Evolutionary conservation across 2,888 invertebrate species (phyloP).

Genomic region (Danaus chrysippus): DNA sequence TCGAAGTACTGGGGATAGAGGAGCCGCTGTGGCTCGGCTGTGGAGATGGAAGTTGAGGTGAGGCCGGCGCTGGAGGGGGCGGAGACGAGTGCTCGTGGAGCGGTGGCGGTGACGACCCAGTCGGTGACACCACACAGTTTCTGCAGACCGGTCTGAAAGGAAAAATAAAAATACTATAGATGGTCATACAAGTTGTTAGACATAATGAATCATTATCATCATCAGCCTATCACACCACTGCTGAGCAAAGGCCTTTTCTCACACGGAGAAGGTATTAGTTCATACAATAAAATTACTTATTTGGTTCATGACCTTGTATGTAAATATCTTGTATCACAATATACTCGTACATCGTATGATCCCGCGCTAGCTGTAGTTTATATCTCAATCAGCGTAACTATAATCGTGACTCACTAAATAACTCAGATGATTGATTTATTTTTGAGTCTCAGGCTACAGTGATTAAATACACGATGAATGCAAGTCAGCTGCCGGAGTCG

Average conservation of each 20-base stretch:
- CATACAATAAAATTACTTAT: not conserved
- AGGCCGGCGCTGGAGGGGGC: constrained; percentile 63
- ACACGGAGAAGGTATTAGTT: no score
- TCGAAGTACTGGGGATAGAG: constrained; percentile 61
- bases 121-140: constrained; percentile 84
- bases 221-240: no score
- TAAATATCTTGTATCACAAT: not conserved
- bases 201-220: not conserved
- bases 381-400: not conserved
- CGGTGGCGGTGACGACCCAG: constrained; percentile 68
- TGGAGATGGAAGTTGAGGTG: constrained; percentile 61
- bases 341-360: not conserved
- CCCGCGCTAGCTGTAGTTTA: not conserved
- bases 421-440: not conserved
- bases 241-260: no score
- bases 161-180: constrained; percentile 21
- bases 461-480: not conserved
- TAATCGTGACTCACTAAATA: constrained; percentile 3
- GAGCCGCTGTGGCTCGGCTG: constrained; percentile 67
- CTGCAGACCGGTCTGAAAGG: constrained; percentile 87
- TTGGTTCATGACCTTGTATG: no score
- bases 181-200: not conserved
- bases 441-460: not conserved
- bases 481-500: no score
- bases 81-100: constrained; percentile 63